phyloP scores from a whole-genome alignment of 2,113 vertebrate species.

The Alectura lathami region DNA sequence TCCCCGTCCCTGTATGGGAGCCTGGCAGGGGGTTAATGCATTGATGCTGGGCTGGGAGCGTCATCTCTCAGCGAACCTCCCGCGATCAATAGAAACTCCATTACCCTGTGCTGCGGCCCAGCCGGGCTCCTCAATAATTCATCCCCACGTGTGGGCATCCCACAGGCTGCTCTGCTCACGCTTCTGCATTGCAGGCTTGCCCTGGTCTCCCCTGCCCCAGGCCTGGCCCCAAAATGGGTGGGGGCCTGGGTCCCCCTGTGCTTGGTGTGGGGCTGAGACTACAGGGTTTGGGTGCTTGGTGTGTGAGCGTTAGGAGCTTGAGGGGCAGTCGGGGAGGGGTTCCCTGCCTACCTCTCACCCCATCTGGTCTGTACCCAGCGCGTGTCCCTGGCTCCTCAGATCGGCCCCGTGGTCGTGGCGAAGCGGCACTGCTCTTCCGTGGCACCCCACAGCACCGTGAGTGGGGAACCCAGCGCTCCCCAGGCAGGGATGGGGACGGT shows the following conservation, averaged over 20 bases:
- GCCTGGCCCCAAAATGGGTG: neutral
- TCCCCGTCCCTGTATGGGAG: neutral
- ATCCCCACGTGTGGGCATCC: neutral
- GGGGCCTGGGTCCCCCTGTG: neutral
- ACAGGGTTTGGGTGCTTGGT: neutral
- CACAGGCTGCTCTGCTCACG: accelerated
- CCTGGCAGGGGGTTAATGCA: constrained; percentile 48
- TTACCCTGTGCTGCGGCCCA: constrained; percentile 31
- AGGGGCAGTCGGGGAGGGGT: accelerated
- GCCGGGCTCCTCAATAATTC: constrained; percentile 67
- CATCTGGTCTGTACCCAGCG: constrained; percentile 32
- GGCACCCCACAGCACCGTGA: neutral
- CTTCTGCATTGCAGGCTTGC: constrained; percentile 56
- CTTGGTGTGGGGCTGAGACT: neutral
- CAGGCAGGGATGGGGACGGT: neutral
- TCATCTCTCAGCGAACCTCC: constrained; percentile 44
- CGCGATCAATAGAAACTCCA: constrained; percentile 64
- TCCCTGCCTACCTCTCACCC: neutral
- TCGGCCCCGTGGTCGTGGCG: neutral
- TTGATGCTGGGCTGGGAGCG: constrained; percentile 26
- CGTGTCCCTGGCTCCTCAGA: constrained; percentile 54
- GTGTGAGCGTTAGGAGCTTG: neutral
- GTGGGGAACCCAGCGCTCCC: neutral
- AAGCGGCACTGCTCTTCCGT: constrained; percentile 37
- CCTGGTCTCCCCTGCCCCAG: neutral